phyloP scores from a whole-genome alignment of 2,113 vertebrate genomes.

The Menidia beryllina region DNA sequence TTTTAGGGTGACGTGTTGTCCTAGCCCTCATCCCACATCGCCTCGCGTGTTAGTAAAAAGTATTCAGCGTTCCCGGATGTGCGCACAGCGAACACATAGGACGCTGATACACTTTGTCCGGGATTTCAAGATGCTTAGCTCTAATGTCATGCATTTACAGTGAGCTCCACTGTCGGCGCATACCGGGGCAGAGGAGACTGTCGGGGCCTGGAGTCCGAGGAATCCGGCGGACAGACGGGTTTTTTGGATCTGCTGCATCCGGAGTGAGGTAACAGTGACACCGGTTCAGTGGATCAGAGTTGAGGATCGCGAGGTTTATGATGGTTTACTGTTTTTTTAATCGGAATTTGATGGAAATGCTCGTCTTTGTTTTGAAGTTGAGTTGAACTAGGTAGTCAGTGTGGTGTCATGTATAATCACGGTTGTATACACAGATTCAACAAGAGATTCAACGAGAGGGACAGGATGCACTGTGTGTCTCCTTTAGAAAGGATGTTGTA shows the following conservation, averaged over 20 bases:
- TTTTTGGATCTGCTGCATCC: conserved; percentile 43
- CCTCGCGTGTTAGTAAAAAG: conserved; percentile 43
- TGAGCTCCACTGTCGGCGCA: conserved; percentile 38
- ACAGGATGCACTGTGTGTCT: background rate
- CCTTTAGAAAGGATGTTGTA: background rate
- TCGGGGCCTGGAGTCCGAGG: conserved; percentile 63
- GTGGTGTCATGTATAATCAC: background rate
- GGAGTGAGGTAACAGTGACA: conserved; percentile 6
- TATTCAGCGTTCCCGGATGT: conserved; percentile 38
- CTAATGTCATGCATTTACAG: conserved; percentile 4
- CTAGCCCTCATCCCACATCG: conserved; percentile 7
- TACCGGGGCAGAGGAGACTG: conserved; percentile 28
- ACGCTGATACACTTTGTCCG: background rate
- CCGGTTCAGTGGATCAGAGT: conserved; percentile 3
- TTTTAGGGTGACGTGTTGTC: conserved; percentile 81
- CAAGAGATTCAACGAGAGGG: background rate
- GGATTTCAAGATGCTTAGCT: conserved; percentile 47
- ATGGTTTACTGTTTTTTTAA: background rate
- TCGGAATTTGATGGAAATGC: background rate
- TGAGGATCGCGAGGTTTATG: background rate
- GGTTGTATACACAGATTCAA: background rate
- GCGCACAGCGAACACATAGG: background rate
- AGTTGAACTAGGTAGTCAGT: background rate
- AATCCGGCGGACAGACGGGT: conserved; percentile 47
- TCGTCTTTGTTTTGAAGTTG: background rate